These are phyloP conservation scores for Ptychobarbus kaznakovi DNA, from an alignment of 2,797 vertebrate species.

Conservation along the genomic window DNA sequence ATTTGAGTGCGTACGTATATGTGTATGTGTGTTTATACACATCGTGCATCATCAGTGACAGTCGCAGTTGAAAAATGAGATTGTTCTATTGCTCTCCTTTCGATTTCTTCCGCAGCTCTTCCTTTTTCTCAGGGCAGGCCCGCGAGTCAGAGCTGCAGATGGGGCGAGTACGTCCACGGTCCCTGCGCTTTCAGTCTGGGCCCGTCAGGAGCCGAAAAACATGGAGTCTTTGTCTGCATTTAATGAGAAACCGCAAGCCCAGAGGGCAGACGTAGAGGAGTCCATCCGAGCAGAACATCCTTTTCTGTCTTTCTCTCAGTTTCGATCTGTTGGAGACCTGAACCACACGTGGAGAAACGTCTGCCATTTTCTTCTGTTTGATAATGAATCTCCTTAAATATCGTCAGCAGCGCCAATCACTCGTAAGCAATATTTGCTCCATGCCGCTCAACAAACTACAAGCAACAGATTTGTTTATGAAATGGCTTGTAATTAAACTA, in stretches of 20 bases:
- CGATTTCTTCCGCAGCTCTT: constrained; percentile 24
- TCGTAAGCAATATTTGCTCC: not conserved
- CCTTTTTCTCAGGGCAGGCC: constrained; percentile 39
- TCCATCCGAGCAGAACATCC: constrained; percentile 56
- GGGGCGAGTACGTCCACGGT: constrained; percentile 47
- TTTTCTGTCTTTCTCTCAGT: constrained; percentile 45
- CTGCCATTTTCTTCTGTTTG: constrained; percentile 30
- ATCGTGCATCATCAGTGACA: constrained; percentile 37
- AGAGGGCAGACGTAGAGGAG: constrained; percentile 55
- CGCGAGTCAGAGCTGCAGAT: constrained; percentile 53
- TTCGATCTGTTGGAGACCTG: constrained; percentile 38
- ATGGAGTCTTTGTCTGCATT: constrained; percentile 59
- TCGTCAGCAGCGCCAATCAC: not conserved
- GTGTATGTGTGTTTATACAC: constrained; percentile 28
- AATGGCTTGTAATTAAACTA: constrained; percentile 20
- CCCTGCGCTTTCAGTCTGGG: constrained; percentile 35
- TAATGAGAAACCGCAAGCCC: constrained; percentile 61
- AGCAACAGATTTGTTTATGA: constrained; percentile 1
- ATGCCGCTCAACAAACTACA: not conserved
- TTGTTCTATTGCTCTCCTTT: constrained; percentile 4
- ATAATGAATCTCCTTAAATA: constrained; percentile 35
- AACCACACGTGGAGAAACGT: constrained; percentile 34
- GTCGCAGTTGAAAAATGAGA: constrained; percentile 37
- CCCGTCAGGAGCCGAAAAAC: constrained; percentile 54
- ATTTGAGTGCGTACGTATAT: not conserved